Evolutionary conservation across 2,797 vertebrate species (phyloP).

Genomic region (Chelmon rostratus): DNA sequence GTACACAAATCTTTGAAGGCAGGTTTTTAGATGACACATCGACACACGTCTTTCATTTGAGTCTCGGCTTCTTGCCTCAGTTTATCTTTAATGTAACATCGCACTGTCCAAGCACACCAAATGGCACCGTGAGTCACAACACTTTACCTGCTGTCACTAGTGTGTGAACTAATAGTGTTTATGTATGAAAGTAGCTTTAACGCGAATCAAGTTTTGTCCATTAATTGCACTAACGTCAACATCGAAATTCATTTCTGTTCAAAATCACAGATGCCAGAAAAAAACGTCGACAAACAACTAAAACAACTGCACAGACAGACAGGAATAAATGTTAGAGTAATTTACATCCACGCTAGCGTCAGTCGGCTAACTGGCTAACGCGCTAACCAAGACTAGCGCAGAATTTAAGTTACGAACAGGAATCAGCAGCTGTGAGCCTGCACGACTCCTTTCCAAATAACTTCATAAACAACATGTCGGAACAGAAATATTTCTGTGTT

Average conservation of each 20-base stretch:
- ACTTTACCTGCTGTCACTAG: neutral
- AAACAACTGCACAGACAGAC: neutral
- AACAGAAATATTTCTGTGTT: accelerated
- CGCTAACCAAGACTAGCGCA: neutral
- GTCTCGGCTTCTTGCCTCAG: neutral
- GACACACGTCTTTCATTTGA: neutral
- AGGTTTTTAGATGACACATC: neutral
- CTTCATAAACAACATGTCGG: accelerated
- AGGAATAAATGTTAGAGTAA: neutral
- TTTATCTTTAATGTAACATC: no score
- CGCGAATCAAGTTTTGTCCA: neutral
- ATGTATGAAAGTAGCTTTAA: neutral
- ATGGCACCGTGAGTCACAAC: neutral
- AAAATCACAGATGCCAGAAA: neutral
- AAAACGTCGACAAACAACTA: neutral
- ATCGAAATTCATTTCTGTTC: neutral
- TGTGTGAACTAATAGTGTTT: neutral
- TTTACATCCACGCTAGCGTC: neutral
- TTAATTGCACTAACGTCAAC: neutral
- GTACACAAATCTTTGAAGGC: neutral
- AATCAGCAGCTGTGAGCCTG: accelerated
- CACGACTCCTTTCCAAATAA: accelerated
- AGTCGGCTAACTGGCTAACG: conserved; percentile 14
- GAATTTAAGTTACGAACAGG: no score
- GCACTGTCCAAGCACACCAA: neutral